Conservation (phyloP, 2,113 vertebrate genomes). For the Corythoichthys haematopterus region DNA sequence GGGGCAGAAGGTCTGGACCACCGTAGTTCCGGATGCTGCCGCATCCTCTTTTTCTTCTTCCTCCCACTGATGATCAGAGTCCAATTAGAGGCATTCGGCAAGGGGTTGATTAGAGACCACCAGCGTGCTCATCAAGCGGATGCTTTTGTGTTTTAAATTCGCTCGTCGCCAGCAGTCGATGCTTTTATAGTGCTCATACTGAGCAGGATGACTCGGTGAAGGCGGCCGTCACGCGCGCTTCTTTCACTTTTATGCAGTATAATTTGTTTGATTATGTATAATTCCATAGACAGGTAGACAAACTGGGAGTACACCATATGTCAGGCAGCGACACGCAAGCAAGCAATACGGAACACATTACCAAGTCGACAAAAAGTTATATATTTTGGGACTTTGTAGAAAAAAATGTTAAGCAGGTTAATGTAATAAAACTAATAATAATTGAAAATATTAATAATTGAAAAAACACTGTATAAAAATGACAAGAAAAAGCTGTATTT, state of each 20-base stretch:
- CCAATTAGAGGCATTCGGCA: conserved; percentile 57
- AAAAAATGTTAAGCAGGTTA: too few species aligned
- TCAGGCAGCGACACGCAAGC: too few species aligned
- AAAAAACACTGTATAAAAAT: too few species aligned
- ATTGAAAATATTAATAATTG: too few species aligned
- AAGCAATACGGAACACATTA: too few species aligned
- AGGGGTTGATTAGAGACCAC: conserved; percentile 35
- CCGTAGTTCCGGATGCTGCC: conserved; percentile 24
- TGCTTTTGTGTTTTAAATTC: conserved; percentile 1
- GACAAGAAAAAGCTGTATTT: too few species aligned
- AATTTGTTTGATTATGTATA: neutral
- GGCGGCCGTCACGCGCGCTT: neutral
- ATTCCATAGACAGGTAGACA: neutral
- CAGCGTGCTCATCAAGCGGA: conserved; percentile 21
- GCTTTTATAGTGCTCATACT: neutral
- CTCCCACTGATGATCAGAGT: conserved; percentile 6
- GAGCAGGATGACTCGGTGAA: neutral
- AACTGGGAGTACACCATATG: neutral
- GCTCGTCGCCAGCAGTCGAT: neutral
- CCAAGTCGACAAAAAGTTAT: too few species aligned
- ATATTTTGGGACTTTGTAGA: too few species aligned
- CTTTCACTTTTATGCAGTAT: neutral
- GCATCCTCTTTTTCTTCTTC: conserved; percentile 5
- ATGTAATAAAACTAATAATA: too few species aligned
- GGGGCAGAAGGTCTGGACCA: conserved; percentile 16